Evolutionary conservation across 2,797 vertebrate species (phyloP).

Genomic region (Halcyon leucocephala): DNA sequence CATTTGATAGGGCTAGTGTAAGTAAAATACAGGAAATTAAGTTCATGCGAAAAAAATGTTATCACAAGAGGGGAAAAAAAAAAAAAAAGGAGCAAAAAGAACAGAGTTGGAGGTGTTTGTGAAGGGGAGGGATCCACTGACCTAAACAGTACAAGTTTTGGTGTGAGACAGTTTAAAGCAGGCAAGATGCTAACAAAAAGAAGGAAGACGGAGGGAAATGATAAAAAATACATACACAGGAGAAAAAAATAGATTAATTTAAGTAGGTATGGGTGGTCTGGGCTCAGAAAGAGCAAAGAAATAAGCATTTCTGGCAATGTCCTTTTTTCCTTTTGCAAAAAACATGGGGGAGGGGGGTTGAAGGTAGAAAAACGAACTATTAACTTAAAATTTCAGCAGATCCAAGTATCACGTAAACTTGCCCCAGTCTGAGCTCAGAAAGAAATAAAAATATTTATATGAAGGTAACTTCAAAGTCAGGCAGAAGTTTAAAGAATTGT

Average conservation of each 20-base stretch:
- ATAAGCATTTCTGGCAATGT: neutral
- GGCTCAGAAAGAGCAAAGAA: neutral
- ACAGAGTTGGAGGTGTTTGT: neutral
- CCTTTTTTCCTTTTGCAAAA: neutral
- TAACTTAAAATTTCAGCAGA: neutral
- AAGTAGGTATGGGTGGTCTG: neutral
- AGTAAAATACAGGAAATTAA: neutral
- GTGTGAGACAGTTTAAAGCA: neutral
- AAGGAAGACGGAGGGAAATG: neutral
- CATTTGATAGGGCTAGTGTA: neutral
- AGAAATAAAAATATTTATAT: neutral
- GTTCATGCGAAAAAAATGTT: neutral
- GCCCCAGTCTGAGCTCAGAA: neutral
- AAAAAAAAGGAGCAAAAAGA: neutral
- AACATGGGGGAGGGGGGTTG: fast-evolving
- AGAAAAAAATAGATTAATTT: neutral
- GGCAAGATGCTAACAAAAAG: neutral
- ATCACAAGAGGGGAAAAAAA: neutral
- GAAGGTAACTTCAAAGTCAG: neutral
- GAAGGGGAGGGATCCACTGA: neutral
- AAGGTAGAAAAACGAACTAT: neutral
- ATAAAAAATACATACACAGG: neutral
- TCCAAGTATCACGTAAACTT: neutral
- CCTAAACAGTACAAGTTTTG: neutral
- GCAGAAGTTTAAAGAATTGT: neutral